These are phyloP conservation scores for Nephrocerus scutellatus DNA, from an alignment of 2,888 invertebrate genomes.

Conservation along the genomic window DNA sequence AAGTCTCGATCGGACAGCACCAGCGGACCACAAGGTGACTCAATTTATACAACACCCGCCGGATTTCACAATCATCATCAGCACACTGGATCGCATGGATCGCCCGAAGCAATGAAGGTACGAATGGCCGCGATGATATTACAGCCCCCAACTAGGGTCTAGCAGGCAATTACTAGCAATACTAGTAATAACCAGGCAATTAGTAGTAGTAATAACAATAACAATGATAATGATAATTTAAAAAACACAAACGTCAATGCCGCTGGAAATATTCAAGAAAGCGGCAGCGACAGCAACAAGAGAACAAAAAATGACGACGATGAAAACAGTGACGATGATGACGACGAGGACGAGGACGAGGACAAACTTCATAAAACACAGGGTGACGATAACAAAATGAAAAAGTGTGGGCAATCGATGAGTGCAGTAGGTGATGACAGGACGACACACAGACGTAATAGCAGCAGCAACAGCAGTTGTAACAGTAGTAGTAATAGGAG, in stretches of 20 bases:
- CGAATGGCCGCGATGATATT: slow-evolving; percentile 84
- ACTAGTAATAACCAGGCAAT: slow-evolving; percentile 19
- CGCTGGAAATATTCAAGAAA: slow-evolving; percentile 18
- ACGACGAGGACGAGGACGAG: slow-evolving; percentile 1
- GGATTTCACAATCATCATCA: slow-evolving; percentile 36
- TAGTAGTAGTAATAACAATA: slow-evolving; percentile 24
- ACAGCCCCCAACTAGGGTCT: slow-evolving; percentile 80
- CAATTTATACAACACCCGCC: slow-evolving; percentile 54
- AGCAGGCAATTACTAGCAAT: slow-evolving; percentile 49
- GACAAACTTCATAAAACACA: slow-evolving; percentile 10
- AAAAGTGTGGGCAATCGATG: neutral
- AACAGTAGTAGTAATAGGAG: slow-evolving; percentile 21
- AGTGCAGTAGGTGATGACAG: slow-evolving; percentile 25
- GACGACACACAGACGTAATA: slow-evolving; percentile 18
- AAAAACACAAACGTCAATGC: slow-evolving; percentile 21
- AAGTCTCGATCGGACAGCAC: slow-evolving; percentile 48
- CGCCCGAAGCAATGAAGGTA: slow-evolving; percentile 79
- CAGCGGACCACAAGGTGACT: slow-evolving; percentile 64
- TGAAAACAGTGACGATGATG: slow-evolving; percentile 6
- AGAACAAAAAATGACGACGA: slow-evolving; percentile 7
- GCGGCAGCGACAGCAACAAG: slow-evolving; percentile 1
- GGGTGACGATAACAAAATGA: neutral
- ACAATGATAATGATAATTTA: slow-evolving; percentile 25
- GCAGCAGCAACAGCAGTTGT: slow-evolving; percentile 21
- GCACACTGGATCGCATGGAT: slow-evolving; percentile 46